Evolutionary conservation across 2,113 vertebrate species (phyloP).

Genomic region (Eidolon helvum): DNA sequence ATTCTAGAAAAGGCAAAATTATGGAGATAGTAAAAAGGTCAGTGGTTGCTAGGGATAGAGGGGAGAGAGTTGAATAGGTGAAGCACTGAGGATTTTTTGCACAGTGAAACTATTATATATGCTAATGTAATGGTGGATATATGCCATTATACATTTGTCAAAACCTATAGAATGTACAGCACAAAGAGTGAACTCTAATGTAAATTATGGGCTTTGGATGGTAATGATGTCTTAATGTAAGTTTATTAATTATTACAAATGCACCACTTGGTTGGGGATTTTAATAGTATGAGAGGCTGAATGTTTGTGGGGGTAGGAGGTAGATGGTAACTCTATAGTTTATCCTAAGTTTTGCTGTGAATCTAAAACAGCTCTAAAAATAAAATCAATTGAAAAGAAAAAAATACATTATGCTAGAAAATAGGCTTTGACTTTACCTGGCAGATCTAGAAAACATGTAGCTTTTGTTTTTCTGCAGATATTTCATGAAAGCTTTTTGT

Average conservation of each 20-base stretch:
- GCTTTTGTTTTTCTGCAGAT: too few species aligned
- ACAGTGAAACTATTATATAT: background rate
- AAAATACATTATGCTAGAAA: too few species aligned
- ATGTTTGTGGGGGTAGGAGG: accelerated
- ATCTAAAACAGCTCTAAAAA: background rate
- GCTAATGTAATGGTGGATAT: background rate
- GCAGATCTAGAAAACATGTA: too few species aligned
- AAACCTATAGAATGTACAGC: too few species aligned
- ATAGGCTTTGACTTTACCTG: too few species aligned
- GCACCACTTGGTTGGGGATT: background rate
- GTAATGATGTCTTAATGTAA: background rate
- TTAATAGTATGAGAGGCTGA: background rate
- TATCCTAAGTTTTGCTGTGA: background rate
- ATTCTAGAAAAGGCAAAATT: too few species aligned
- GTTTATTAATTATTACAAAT: background rate
- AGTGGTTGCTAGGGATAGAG: background rate
- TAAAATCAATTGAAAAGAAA: background rate
- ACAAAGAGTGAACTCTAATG: too few species aligned
- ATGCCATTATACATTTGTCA: too few species aligned
- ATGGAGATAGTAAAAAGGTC: background rate
- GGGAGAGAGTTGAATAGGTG: background rate
- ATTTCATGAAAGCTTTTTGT: too few species aligned
- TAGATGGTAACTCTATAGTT: background rate
- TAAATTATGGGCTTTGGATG: too few species aligned
- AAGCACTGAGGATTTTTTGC: background rate